Evolutionary conservation across 2,797 vertebrate species (phyloP).

Genomic region (Phrynocephalus vlangalii): DNA sequence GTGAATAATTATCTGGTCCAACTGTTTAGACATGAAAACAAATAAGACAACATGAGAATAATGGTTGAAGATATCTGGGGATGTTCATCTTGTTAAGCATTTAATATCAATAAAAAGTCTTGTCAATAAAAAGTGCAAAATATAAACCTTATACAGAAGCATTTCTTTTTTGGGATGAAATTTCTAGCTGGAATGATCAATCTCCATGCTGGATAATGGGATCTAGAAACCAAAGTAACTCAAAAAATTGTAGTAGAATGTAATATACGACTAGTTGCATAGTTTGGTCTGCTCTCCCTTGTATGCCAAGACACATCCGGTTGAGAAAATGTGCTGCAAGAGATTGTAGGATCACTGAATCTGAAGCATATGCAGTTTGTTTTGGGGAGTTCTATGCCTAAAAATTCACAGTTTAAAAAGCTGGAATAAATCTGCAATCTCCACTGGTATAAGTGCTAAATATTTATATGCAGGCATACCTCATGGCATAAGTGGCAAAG

Average conservation of each 20-base stretch:
- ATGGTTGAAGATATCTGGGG: slow-evolving; percentile 15
- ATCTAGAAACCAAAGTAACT: too few species aligned
- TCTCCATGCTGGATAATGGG: too few species aligned
- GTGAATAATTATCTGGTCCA: slow-evolving; percentile 95
- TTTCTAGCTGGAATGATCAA: too few species aligned
- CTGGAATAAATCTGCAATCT: too few species aligned
- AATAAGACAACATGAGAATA: slow-evolving; percentile 34
- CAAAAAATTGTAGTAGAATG: too few species aligned
- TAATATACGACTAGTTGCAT: not conserved
- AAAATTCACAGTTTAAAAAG: too few species aligned
- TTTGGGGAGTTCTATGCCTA: too few species aligned
- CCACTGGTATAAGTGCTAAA: too few species aligned
- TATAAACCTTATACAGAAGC: not conserved
- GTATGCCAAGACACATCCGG: not conserved
- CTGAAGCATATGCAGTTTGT: not conserved
- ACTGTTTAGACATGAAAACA: slow-evolving; percentile 76
- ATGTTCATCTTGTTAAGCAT: not conserved
- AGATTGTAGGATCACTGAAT: not conserved
- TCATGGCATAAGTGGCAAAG: too few species aligned
- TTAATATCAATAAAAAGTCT: not conserved
- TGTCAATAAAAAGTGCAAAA: not conserved
- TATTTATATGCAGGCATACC: too few species aligned
- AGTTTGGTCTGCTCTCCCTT: not conserved
- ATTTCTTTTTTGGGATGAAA: too few species aligned
- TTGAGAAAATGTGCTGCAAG: not conserved